A percentile compares a stretch with the other conserved stretches of the same genome.
These are phyloP conservation scores for Emmelina monodactyla DNA, from an alignment of 2,888 invertebrate species.

Conservation along the genomic window DNA sequence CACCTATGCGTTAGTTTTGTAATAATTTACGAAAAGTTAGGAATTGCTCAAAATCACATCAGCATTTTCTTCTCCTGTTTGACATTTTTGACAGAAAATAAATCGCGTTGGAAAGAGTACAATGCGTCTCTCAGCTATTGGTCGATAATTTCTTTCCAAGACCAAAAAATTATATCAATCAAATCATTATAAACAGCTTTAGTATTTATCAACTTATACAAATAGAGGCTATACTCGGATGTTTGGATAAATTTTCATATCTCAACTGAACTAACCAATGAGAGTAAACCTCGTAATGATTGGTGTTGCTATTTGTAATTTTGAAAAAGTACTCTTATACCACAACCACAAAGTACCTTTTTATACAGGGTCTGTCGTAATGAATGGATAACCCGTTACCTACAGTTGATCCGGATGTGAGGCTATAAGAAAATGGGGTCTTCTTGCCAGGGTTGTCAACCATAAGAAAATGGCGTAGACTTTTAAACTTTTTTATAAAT, in stretches of 20 bases:
- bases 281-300: slow-evolving; percentile 23
- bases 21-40: neutral
- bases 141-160: slow-evolving; percentile 3
- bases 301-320: slow-evolving; percentile 14
- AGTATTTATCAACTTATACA: neutral
- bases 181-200: neutral
- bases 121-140: slow-evolving; percentile 9
- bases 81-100: slow-evolving; percentile 3
- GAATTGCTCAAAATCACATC: neutral
- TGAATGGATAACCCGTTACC: no score
- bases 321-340: no score
- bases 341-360: no score
- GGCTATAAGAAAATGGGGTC: no score
- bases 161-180: neutral
- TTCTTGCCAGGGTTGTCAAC: no score
- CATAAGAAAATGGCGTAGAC: no score
- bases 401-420: no score
- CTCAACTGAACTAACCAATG: slow-evolving; percentile 21
- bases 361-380: no score
- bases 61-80: slow-evolving; percentile 1
- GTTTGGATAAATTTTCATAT: neutral
- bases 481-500: no score
- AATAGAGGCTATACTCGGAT: neutral
- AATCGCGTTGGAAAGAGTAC: slow-evolving; percentile 15
- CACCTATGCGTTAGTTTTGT: no score